These are phyloP conservation scores for Harpagoxenus sublaevis DNA, from an alignment of 2,888 invertebrate species.

Conservation along the genomic window DNA sequence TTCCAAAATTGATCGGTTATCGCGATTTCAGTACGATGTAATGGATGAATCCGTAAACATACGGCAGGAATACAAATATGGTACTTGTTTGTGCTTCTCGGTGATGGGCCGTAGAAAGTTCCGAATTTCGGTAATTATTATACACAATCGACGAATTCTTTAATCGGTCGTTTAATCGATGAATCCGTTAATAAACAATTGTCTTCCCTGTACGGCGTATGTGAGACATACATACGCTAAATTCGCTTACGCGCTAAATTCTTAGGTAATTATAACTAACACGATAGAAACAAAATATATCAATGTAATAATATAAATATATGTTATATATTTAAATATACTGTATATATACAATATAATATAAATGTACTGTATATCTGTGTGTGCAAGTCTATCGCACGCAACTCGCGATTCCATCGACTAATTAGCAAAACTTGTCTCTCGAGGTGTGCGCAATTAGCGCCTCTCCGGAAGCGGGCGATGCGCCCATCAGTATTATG, in stretches of 20 bases:
- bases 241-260: constrained; percentile 1
- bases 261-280: constrained; percentile 13
- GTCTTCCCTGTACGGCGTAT: not conserved
- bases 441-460: constrained; percentile 70
- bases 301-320: not conserved
- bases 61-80: constrained; percentile 56
- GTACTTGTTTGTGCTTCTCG: constrained; percentile 65
- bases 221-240: not conserved
- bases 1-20: constrained; percentile 64
- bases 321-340: too few species aligned
- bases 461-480: constrained; percentile 64
- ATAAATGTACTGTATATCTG: too few species aligned
- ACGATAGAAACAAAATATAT: not conserved
- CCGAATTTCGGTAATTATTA: constrained; percentile 70
- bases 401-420: not conserved
- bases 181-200: constrained; percentile 21
- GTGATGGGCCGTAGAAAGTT: constrained; percentile 69
- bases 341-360: too few species aligned
- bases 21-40: constrained; percentile 60
- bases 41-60: constrained; percentile 64
- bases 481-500: constrained; percentile 59
- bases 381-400: not conserved
- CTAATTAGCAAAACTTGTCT: constrained; percentile 26
- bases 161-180: constrained; percentile 12
- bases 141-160: constrained; percentile 13